Percentiles rank a stretch among this genome's conserved stretches.
phyloP scores from a whole-genome alignment of 1,140 invertebrate species.

The Drosophila biarmipes region DNA sequence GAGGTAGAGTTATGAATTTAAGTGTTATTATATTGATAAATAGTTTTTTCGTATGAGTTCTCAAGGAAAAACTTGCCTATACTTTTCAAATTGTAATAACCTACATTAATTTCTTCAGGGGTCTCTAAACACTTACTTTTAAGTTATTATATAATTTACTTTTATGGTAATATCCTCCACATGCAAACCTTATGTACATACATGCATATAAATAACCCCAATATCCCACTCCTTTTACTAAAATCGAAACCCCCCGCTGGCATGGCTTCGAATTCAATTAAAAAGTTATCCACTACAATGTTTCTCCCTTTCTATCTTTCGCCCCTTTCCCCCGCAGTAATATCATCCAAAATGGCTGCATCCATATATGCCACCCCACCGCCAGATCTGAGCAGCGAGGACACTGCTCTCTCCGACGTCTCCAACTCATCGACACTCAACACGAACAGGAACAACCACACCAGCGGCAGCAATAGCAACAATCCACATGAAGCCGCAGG shows the following conservation, averaged over 20 bases:
- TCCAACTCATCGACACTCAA: slow-evolving; percentile 84
- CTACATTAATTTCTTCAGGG: no score
- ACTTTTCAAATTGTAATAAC: no score
- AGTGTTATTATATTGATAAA: neutral
- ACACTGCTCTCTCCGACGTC: slow-evolving; percentile 84
- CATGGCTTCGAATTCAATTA: slow-evolving; percentile 66
- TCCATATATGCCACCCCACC: slow-evolving; percentile 85
- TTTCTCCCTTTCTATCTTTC: slow-evolving; percentile 8
- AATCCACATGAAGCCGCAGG: slow-evolving; percentile 54
- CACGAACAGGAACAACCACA: slow-evolving; percentile 63
- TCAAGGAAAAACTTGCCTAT: no score
- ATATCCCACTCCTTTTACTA: neutral
- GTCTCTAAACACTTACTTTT: no score
- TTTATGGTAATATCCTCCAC: neutral
- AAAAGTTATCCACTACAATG: slow-evolving; percentile 49
- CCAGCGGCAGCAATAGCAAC: slow-evolving; percentile 44
- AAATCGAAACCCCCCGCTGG: slow-evolving; percentile 13
- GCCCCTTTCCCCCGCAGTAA: slow-evolving; percentile 52
- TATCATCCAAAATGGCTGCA: slow-evolving; percentile 84
- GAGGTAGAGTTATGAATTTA: neutral
- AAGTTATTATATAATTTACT: no score
- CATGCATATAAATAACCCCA: slow-evolving; percentile 28
- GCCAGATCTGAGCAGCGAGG: slow-evolving; percentile 84
- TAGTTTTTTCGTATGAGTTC: no score
- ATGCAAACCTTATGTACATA: slow-evolving; percentile 21